Conservation (phyloP, 2,797 vertebrate species). For the Sebastes trivittatus region DNA sequence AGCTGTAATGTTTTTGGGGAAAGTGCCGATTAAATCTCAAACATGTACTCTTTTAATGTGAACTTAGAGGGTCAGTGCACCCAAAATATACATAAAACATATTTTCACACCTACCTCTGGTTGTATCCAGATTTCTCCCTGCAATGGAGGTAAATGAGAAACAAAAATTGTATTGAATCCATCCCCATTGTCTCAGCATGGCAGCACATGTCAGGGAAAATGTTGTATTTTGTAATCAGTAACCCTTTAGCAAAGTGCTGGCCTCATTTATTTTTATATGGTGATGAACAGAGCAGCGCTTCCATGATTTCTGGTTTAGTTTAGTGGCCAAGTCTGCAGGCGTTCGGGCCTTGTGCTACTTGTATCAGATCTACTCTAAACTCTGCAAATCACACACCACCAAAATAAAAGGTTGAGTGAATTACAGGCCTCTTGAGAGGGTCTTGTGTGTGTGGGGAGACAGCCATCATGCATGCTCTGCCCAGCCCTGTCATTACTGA, state of each 20-base stretch:
- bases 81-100: background rate
- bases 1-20: background rate
- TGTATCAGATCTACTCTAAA: slow-evolving; percentile 17
- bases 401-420: slow-evolving; percentile 54
- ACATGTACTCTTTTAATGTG: background rate
- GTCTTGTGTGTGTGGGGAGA: slow-evolving; percentile 5
- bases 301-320: background rate
- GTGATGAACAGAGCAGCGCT: background rate
- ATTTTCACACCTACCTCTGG: background rate
- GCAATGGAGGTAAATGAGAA: background rate
- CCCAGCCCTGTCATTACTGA: slow-evolving; percentile 63
- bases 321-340: background rate
- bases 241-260: background rate
- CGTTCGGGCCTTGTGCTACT: slow-evolving; percentile 14
- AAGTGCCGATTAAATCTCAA: background rate
- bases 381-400: slow-evolving; percentile 45
- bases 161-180: background rate
- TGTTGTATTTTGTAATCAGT: background rate
- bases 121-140: background rate
- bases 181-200: background rate
- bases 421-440: slow-evolving; percentile 56
- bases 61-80: background rate
- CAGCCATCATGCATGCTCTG: slow-evolving; percentile 15
- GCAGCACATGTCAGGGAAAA: background rate
- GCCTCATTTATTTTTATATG: background rate